A percentile compares a stretch with the other conserved stretches of the same genome.
Conservation (phyloP, 2,797 vertebrate species). For the Prunella strophiata region DNA sequence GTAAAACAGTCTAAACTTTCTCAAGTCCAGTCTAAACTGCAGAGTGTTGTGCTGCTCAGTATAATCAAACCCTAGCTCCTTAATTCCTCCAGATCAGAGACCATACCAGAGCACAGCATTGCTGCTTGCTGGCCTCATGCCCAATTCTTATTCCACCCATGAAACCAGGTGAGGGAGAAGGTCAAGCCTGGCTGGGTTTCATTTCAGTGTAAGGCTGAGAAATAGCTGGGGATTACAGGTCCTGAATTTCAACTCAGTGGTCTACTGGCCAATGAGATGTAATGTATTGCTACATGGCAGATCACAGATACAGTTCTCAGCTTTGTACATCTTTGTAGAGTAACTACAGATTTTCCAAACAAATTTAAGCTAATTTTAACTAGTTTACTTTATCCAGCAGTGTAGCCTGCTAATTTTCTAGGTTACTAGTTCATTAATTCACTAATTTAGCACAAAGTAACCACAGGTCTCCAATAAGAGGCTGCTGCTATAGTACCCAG, state of each 20-base stretch:
- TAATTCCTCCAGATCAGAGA: not conserved
- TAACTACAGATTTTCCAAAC: not conserved
- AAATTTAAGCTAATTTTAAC: not conserved
- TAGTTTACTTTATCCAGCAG: not conserved
- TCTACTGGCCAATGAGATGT: not conserved
- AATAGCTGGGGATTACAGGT: not conserved
- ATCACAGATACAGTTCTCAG: not conserved
- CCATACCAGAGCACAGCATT: not conserved
- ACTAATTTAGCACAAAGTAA: not conserved
- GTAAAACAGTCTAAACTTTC: not conserved
- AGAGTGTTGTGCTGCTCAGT: not conserved
- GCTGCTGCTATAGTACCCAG: not conserved
- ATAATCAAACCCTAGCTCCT: not conserved
- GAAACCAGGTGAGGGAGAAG: not conserved
- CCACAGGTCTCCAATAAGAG: not conserved
- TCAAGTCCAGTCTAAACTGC: not conserved
- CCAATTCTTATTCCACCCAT: not conserved
- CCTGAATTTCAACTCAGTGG: not conserved
- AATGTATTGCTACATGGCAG: not conserved
- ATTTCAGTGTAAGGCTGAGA: not conserved
- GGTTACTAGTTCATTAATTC: not conserved
- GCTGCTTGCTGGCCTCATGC: not conserved
- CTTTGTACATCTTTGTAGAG: not conserved
- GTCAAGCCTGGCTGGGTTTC: not conserved
- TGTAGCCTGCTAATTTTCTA: constrained; percentile 4